Conservation (phyloP, 2,797 vertebrate species). For the Rhyacichthys aspro region DNA sequence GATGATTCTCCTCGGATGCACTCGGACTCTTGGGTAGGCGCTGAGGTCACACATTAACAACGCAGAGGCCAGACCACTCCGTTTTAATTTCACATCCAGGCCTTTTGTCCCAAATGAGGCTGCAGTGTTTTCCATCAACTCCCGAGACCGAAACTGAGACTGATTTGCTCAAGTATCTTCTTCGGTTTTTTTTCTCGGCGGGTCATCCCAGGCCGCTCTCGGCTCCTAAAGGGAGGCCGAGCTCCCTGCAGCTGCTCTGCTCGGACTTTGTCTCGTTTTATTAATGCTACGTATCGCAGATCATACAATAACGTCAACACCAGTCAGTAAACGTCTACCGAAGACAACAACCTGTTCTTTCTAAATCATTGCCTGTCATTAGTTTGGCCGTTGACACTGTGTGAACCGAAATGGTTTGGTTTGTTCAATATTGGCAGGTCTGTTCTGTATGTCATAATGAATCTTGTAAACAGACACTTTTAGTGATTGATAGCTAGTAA, state of each 20-base stretch:
- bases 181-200: conserved; percentile 28
- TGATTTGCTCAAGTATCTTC: conserved; percentile 10
- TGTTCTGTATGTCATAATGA: conserved; percentile 58
- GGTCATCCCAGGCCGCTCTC: conserved; percentile 65
- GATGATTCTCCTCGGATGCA: conserved; percentile 37
- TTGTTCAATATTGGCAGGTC: conserved; percentile 23
- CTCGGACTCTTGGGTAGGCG: conserved; percentile 38
- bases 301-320: conserved; percentile 65
- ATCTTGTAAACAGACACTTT: background rate
- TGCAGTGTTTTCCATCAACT: conserved; percentile 33
- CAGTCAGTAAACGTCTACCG: conserved; percentile 49
- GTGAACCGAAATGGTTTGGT: conserved; percentile 41
- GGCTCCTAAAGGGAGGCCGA: conserved; percentile 36
- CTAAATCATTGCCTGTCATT: conserved; percentile 45
- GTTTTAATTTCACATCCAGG: conserved; percentile 50
- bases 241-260: conserved; percentile 54
- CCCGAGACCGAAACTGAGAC: conserved; percentile 11
- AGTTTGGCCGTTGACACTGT: conserved; percentile 52
- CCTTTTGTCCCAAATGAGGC: conserved; percentile 35
- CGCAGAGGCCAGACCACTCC: conserved; percentile 25
- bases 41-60: conserved; percentile 50
- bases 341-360: conserved; percentile 56
- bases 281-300: conserved; percentile 69
- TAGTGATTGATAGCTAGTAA: too few species aligned
- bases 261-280: conserved; percentile 65